These are phyloP conservation scores for Tonatia bakeri DNA, from an alignment of 2,113 vertebrate species.

Conservation along the genomic window DNA sequence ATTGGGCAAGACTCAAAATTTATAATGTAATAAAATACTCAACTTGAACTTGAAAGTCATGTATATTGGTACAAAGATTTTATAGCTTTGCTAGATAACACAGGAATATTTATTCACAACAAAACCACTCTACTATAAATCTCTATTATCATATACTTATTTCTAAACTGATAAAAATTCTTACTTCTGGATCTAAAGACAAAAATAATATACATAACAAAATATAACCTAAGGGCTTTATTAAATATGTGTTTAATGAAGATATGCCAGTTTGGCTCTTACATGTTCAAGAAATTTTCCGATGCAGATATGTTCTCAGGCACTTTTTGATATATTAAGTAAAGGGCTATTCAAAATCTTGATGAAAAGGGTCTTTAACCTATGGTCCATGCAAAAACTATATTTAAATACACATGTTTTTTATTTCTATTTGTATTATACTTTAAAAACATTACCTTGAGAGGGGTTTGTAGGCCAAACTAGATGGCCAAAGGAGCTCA, in stretches of 20 bases:
- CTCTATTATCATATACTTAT: neutral
- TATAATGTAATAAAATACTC: neutral
- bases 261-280: neutral
- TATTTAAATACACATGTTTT: conserved; percentile 2
- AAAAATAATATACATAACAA: conserved; percentile 4
- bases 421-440: neutral
- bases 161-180: conserved; percentile 25
- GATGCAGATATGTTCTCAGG: neutral
- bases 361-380: neutral
- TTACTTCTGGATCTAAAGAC: conserved; percentile 15
- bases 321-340: conserved; percentile 31
- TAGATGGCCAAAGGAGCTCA: neutral
- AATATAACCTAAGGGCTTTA: conserved; percentile 40
- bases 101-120: neutral
- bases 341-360: conserved; percentile 52
- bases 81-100: neutral
- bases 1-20: neutral
- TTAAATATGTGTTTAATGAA: neutral
- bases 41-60: conserved; percentile 15
- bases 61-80: neutral
- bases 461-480: neutral
- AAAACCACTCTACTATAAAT: neutral
- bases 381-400: neutral
- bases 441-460: conserved; percentile 2
- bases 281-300: neutral